phyloP scores from a whole-genome alignment of 2,797 vertebrate species.

The Ctenosaura bakeri region DNA sequence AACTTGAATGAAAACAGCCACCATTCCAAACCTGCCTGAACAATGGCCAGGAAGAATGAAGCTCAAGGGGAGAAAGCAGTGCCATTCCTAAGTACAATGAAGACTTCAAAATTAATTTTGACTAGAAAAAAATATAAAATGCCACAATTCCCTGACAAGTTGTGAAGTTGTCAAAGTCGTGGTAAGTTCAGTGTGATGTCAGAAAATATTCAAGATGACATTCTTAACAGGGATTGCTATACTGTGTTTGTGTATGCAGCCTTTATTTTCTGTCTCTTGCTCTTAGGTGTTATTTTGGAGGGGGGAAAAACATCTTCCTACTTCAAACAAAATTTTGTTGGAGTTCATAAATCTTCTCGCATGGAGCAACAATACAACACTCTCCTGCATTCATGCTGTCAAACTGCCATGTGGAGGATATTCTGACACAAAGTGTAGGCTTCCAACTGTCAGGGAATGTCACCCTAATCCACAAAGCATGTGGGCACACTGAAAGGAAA shows the following conservation, averaged over 20 bases:
- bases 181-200: not conserved
- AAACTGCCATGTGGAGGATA: not conserved
- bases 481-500: not conserved
- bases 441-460: not conserved
- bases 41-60: not conserved
- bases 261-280: not conserved
- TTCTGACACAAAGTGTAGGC: not conserved
- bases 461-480: not conserved
- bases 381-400: not conserved
- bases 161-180: not conserved
- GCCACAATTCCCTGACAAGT: conserved; percentile 2
- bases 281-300: not conserved
- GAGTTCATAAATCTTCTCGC: not conserved
- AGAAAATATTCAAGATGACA: not conserved
- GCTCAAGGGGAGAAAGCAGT: not conserved
- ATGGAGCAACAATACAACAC: not conserved
- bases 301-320: not conserved
- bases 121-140: not conserved
- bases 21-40: not conserved
- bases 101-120: not conserved
- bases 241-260: not conserved
- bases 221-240: conserved; percentile 10
- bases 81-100: not conserved
- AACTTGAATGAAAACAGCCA: not conserved
- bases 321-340: not conserved